Conservation (phyloP, 2,797 vertebrate genomes). For the Sebastes vulpes region DNA sequence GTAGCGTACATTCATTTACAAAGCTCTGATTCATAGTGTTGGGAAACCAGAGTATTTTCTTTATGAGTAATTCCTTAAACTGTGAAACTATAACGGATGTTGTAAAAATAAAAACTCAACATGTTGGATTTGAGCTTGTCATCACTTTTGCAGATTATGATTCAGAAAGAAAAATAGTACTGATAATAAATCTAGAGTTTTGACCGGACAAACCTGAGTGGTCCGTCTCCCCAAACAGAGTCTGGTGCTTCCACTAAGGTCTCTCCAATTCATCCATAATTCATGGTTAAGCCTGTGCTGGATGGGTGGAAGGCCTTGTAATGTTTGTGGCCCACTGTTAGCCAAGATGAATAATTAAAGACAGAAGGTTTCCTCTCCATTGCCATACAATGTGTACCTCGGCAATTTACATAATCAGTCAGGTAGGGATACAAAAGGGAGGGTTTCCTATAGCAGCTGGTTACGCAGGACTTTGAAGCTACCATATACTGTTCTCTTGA, state of each 20-base stretch:
- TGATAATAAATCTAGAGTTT: background rate
- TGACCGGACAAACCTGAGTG: background rate
- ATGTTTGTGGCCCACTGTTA: constrained; percentile 38
- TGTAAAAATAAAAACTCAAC: background rate
- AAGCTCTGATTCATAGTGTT: background rate
- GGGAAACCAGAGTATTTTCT: constrained; percentile 4
- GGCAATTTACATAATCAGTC: constrained; percentile 23
- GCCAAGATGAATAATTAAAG: constrained; percentile 62
- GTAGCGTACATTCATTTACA: background rate
- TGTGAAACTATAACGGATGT: background rate
- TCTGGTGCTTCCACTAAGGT: background rate
- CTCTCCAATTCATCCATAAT: constrained; percentile 42
- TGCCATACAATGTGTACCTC: constrained; percentile 2
- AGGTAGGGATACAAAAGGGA: constrained; percentile 16
- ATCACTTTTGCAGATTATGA: background rate
- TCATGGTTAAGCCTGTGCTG: constrained; percentile 16
- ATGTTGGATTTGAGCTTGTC: background rate
- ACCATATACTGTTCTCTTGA: background rate
- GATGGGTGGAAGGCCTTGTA: constrained; percentile 1
- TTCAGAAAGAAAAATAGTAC: background rate
- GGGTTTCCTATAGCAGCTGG: constrained; percentile 2
- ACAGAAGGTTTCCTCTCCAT: constrained; percentile 24
- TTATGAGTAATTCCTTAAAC: background rate
- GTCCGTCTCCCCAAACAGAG: background rate
- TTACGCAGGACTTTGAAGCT: background rate